Evolutionary conservation across 2,797 vertebrate genomes (phyloP), one percentile per base, ranked within the genome.

Genomic region (Odontamblyopus lacepedii): DNA sequence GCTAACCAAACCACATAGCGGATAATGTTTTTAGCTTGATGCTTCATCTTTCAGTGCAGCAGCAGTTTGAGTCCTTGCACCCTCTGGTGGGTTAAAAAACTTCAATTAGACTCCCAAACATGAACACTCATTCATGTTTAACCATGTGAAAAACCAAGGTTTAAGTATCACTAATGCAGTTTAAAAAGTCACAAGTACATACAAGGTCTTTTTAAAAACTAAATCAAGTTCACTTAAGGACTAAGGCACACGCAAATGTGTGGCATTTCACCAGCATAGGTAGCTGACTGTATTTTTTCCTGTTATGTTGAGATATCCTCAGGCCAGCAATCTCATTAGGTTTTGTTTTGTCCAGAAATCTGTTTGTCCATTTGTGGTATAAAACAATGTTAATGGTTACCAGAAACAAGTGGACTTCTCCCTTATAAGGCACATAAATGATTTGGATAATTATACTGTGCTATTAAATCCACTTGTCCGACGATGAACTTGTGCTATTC

Each of bases 391-490:
- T 6, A 9, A 26, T 51, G 0, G 68, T 57, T 41, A 57, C 32
- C 7, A 57, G 11, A 53, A 57, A 32, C 8, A 55, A 44, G 67
- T 50, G 63, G 15, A 50, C 63, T 27, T 55, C 51, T 29, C 0
- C 69, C 53, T 67, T 74, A 63, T 55, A 63, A 26, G 12, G 59
- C 57, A 76, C 27, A 61, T 71, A 65, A 73, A 66, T 74, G 71
- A 51, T 41, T n/a, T 19, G 38, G n/a, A 44, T 29, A 66, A 50
- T 29, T 50, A 66, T 66, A 29, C 15, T 27, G 15, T 29, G 2
- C 63, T 50, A 15, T 50, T 65, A 29, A 27, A 66, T 44, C 26
- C 15, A 29, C 44, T 66, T 66, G 64, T 48, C 41, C 41, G 16
- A 23, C 27, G 41, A 64, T 65, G 63, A 27, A 26, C 65, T n/a